These are phyloP conservation scores for Andrena hattorfiana DNA, from an alignment of 2,888 invertebrate genomes.

Conservation along the genomic window DNA sequence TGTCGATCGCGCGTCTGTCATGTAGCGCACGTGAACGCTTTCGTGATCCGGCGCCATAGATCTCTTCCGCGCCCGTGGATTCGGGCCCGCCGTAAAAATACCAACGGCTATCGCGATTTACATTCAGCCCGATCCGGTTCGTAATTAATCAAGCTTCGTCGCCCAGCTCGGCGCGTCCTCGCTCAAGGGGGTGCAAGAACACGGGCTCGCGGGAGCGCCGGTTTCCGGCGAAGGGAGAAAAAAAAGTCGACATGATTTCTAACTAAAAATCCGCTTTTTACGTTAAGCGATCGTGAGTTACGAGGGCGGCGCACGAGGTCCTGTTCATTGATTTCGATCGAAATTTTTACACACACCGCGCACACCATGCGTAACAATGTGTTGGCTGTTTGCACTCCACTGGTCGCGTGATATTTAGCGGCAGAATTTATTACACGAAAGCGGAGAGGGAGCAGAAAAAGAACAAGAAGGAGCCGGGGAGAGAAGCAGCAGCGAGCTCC, in stretches of 20 bases:
- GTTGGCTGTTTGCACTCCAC: no score
- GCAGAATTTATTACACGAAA: background rate
- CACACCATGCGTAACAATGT: no score
- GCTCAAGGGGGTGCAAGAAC: slow-evolving; percentile 10
- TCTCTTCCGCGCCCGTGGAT: slow-evolving; percentile 61
- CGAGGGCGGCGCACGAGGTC: background rate
- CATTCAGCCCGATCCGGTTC: slow-evolving; percentile 58
- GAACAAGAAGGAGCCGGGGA: background rate
- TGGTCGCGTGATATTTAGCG: no score
- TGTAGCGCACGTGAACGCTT: slow-evolving; percentile 49
- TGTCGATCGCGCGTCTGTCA: slow-evolving; percentile 59
- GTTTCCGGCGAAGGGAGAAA: background rate
- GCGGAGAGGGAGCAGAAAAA: background rate
- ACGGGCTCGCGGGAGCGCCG: background rate
- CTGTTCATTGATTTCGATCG: no score
- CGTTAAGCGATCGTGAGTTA: background rate
- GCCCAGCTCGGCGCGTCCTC: background rate
- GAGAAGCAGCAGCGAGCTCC: slow-evolving; percentile 11
- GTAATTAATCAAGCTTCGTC: slow-evolving; percentile 54
- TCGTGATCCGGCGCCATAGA: slow-evolving; percentile 54
- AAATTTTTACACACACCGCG: no score
- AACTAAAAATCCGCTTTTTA: background rate
- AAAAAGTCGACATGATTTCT: background rate
- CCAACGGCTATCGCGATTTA: slow-evolving; percentile 53
- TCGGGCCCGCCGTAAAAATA: slow-evolving; percentile 39